These are phyloP conservation scores for Poeciliopsis presidionis DNA, from an alignment of 2,797 vertebrate species.

Conservation along the genomic window DNA sequence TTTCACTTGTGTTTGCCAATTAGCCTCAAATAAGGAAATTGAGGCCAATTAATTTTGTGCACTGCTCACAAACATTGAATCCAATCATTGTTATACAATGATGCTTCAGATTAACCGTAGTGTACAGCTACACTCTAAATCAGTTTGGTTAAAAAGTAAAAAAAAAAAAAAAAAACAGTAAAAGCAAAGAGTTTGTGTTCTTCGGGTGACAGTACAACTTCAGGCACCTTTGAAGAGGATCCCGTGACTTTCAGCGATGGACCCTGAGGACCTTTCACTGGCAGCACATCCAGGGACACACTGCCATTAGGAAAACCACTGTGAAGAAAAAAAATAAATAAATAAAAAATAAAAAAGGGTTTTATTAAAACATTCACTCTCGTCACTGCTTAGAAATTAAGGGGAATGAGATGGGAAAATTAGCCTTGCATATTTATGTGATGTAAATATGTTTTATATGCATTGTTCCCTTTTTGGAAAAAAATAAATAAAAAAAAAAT, in stretches of 20 bases:
- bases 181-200: neutral
- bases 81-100: neutral
- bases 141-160: neutral
- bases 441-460: too few relatives aligned
- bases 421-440: too few relatives aligned
- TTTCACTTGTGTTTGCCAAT: too few relatives aligned
- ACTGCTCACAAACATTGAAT: too few relatives aligned
- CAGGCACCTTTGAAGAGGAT: conserved; percentile 63
- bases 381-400: neutral
- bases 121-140: neutral
- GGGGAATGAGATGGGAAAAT: too few relatives aligned
- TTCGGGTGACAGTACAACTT: neutral
- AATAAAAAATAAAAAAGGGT: neutral
- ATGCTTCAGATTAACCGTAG: neutral
- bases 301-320: conserved; percentile 78
- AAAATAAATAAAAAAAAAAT: too few relatives aligned
- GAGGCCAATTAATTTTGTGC: too few relatives aligned
- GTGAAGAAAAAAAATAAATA: too few relatives aligned
- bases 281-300: conserved; percentile 90
- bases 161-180: neutral
- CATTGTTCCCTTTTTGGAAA: too few relatives aligned
- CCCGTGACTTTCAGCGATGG: conserved; percentile 68
- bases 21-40: too few relatives aligned
- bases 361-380: neutral
- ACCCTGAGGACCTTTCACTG: conserved; percentile 94